Evolutionary conservation across 2,888 invertebrate species (phyloP), one percentile per base, ranked within the genome.

Genomic region (Pseudococcus jackbeardsleyi): DNA sequence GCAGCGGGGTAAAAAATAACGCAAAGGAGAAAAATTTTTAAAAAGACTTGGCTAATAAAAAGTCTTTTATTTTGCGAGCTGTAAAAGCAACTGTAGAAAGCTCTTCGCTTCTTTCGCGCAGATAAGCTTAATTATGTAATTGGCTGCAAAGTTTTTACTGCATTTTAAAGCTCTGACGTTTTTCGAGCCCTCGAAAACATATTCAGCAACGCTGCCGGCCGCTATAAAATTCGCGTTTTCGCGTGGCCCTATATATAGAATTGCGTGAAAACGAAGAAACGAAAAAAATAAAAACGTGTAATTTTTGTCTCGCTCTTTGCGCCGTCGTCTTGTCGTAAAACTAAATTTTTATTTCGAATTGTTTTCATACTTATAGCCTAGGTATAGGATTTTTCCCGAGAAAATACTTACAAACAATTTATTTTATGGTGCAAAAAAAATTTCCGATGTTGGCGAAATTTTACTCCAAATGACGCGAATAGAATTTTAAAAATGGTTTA

Each of bases 51-150:
- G 22, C 8, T 64, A 64, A 64, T 64, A 64, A 22, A 64, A 64
- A 64, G 64, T 22, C 19, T 64, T 64, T 12, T 64, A 22, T 64
- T 64, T 64, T 64, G 64, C 12, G 64, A 64, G 64, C 64, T 64
- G 19, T 64, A 64, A 64, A 64, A 64, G 64, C 19, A 64, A 64
- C 64, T 64, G 64, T 22, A 64, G 64, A 64, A 64, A 22, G 64
- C 64, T 64, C 22, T 33, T 33, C 26, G 26, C 26, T 33, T 8
- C 64, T 64, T 64, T 64, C 64, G 19, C 22, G 1, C 22, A 64
- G 64, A 64, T 64, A 64, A 64, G 22, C 64, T 64, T 64, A 64
- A 64, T 64, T 64, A 64, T 64, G 64, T 64, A 64, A 64, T 64
- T 64, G 64, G 64, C 64, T 64, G 64, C 64, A 64, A 64, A 64